Evolutionary conservation across 2,113 vertebrate species (phyloP).

Genomic region (Nymphicus hollandicus): DNA sequence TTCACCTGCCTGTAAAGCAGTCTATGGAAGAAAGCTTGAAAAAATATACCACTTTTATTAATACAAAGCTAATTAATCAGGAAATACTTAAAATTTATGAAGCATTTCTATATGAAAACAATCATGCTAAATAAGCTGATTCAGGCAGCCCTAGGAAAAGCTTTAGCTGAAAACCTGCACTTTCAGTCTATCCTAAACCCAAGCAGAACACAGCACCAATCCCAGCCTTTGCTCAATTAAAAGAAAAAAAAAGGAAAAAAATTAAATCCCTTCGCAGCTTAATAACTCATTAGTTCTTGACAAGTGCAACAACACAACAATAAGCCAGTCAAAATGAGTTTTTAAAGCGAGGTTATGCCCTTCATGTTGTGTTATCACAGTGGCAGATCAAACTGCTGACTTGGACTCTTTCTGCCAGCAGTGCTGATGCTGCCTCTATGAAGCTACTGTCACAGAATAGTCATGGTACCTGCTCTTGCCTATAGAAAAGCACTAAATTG

Average conservation of each 20-base stretch:
- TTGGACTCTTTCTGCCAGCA: constrained; percentile 55
- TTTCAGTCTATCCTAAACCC: constrained; percentile 35
- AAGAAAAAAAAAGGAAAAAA: neutral
- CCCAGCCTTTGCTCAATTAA: constrained; percentile 56
- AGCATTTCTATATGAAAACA: neutral
- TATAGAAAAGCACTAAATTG: constrained; percentile 70
- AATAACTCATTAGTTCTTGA: constrained; percentile 59
- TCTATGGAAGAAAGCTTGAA: neutral
- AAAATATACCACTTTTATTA: neutral
- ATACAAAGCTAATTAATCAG: neutral
- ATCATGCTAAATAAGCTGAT: constrained; percentile 28
- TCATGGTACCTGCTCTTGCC: constrained; percentile 63
- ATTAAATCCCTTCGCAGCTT: constrained; percentile 38
- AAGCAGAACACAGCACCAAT: neutral
- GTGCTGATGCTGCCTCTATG: constrained; percentile 51
- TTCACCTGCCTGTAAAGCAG: neutral
- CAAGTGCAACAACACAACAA: constrained; percentile 63
- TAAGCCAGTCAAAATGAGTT: constrained; percentile 66
- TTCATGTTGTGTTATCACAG: constrained; percentile 61
- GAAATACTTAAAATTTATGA: constrained; percentile 24
- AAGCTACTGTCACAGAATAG: constrained; percentile 64
- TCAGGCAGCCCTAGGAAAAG: constrained; percentile 16
- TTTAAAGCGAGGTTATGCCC: constrained; percentile 67
- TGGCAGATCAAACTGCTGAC: constrained; percentile 68
- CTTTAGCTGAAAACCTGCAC: constrained; percentile 19